A percentile compares a stretch with the other conserved stretches of the same genome.
phyloP scores from a whole-genome alignment of 2,113 vertebrate genomes.

The Atrichornis clamosus region DNA sequence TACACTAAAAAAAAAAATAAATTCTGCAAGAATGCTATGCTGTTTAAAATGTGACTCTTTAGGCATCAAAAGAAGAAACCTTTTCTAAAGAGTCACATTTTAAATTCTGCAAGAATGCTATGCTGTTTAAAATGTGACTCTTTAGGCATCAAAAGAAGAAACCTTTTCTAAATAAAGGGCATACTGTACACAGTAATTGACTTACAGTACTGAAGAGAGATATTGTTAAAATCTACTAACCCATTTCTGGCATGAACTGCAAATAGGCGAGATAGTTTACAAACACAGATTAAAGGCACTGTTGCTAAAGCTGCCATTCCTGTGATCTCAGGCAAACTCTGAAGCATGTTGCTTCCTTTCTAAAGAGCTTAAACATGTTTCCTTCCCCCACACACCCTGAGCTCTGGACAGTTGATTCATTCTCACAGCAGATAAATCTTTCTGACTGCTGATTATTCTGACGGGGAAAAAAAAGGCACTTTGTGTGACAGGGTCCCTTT shows the following conservation, averaged over 20 bases:
- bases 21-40: not conserved
- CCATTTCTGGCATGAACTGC: not conserved
- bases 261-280: not conserved
- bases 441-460: constrained; percentile 61
- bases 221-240: constrained; percentile 24
- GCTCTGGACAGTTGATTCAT: constrained; percentile 30
- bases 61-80: constrained; percentile 14
- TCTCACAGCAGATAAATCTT: constrained; percentile 62
- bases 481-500: constrained; percentile 51
- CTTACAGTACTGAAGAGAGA: not conserved
- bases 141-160: constrained; percentile 28
- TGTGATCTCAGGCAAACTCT: constrained; percentile 10
- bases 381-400: not conserved
- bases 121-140: not conserved
- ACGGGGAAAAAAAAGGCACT: not conserved
- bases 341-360: constrained; percentile 14
- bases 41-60: not conserved
- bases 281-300: not conserved
- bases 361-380: not conserved
- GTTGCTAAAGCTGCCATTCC: not conserved
- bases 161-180: not conserved
- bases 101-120: not conserved
- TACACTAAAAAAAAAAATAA: not conserved
- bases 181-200: not conserved
- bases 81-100: no score